phyloP scores from a whole-genome alignment of 2,797 vertebrate genomes.

The Tapera naevia region DNA sequence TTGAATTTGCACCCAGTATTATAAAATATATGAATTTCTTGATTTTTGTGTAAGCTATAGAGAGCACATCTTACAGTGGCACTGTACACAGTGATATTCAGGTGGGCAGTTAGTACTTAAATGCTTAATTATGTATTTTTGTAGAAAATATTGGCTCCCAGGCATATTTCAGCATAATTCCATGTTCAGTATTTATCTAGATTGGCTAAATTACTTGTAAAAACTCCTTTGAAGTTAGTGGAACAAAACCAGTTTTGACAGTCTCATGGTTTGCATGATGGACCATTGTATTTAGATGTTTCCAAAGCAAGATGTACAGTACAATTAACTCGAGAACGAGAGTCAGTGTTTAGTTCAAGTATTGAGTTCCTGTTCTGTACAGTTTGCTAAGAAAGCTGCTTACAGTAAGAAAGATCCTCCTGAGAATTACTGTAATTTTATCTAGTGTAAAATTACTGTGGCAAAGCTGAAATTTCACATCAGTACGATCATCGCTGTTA shows the following conservation, averaged over 20 bases:
- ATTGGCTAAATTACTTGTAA: conserved; percentile 52
- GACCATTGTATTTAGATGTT: conserved; percentile 52
- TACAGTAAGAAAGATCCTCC: not conserved
- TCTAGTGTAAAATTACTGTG: not conserved
- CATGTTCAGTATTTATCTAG: conserved; percentile 24
- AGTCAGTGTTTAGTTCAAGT: not conserved
- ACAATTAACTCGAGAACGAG: not conserved
- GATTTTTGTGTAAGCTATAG: not conserved
- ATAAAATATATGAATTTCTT: not conserved
- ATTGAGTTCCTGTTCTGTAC: not conserved
- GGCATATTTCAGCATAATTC: not conserved
- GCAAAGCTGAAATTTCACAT: not conserved
- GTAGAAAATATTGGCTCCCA: not conserved
- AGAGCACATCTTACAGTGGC: not conserved
- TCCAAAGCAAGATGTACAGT: conserved; percentile 25
- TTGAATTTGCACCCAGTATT: not conserved
- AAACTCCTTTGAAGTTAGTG: conserved; percentile 41
- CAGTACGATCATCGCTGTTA: not conserved
- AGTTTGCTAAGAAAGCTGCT: conserved; percentile 1
- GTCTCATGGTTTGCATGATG: conserved; percentile 42
- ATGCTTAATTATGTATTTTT: not conserved
- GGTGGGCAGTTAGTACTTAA: conserved; percentile 38
- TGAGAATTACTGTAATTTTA: not conserved
- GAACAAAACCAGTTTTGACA: conserved; percentile 28
- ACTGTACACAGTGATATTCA: not conserved